Evolutionary conservation across 1,140 invertebrate species (phyloP).

Genomic region (Brachystomella parvula): DNA sequence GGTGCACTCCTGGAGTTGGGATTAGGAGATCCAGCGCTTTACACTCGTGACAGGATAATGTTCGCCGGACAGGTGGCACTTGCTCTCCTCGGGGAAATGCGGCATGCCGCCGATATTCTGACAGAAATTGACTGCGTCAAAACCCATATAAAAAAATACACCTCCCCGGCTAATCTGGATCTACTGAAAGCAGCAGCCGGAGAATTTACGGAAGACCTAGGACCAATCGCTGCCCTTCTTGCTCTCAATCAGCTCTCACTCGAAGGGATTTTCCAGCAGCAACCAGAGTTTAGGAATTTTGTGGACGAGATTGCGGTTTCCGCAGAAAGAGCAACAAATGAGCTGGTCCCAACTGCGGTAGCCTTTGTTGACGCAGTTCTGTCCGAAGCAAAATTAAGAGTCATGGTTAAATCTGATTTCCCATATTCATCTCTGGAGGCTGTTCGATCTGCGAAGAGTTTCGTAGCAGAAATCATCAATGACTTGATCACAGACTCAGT

Average conservation of each 20-base stretch:
- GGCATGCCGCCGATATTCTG: slow-evolving; percentile 3
- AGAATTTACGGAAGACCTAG: slow-evolving; percentile 7
- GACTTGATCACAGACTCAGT: not conserved
- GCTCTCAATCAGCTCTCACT: slow-evolving; percentile 13
- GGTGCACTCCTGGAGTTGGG: slow-evolving; percentile 6
- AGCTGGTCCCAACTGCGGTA: not conserved
- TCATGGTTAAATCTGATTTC: not conserved
- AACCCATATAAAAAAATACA: slow-evolving; percentile 5
- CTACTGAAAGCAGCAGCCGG: not conserved
- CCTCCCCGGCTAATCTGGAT: not conserved
- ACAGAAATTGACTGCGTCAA: slow-evolving; percentile 10
- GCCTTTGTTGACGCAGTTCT: not conserved
- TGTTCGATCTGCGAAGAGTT: not conserved
- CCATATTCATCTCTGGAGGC: not conserved
- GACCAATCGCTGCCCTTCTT: slow-evolving; percentile 11
- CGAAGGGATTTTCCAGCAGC: slow-evolving; percentile 19
- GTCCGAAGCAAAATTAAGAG: not conserved
- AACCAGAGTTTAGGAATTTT: slow-evolving; percentile 18
- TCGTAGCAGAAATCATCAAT: not conserved
- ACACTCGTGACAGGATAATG: slow-evolving; percentile 4
- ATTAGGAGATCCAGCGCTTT: not conserved
- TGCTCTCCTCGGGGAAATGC: slow-evolving; percentile 11
- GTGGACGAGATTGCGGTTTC: slow-evolving; percentile 10
- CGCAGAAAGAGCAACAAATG: slow-evolving; percentile 2
- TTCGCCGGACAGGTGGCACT: slow-evolving; percentile 6